A percentile compares a stretch with the other conserved stretches of the same genome.
These are phyloP conservation scores for Recurvirostra avosetta DNA, from an alignment of 2,113 vertebrate species.

Conservation along the genomic window DNA sequence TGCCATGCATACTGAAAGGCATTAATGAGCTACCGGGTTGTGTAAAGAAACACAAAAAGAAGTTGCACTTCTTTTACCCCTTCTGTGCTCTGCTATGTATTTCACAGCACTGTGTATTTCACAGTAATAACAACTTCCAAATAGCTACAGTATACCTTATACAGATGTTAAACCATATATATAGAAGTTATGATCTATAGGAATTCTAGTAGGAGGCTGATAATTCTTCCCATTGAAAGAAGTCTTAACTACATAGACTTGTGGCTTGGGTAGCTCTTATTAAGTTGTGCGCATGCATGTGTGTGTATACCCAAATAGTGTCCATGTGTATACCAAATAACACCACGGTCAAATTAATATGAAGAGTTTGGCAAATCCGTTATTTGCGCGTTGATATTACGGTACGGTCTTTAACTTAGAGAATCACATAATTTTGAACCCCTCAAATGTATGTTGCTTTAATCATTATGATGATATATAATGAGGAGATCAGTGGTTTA, in stretches of 20 bases:
- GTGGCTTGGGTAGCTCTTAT: not conserved
- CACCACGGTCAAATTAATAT: not conserved
- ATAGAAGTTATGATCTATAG: not conserved
- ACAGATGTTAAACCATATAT: not conserved
- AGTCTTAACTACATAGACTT: not conserved
- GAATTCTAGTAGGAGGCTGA: not conserved
- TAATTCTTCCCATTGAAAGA: not conserved
- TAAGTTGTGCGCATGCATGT: not conserved
- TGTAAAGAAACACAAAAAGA: not conserved
- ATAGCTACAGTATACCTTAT: not conserved
- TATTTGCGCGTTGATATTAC: not conserved
- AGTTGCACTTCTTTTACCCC: not conserved
- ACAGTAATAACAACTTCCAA: not conserved
- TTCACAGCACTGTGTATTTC: not conserved
- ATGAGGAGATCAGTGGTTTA: not conserved
- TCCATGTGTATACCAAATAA: not conserved
- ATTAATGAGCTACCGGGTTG: not conserved
- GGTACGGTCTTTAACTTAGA: not conserved
- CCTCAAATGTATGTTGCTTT: not conserved
- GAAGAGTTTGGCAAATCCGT: not conserved
- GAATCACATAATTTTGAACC: not conserved
- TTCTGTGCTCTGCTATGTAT: not conserved
- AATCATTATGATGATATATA: not conserved
- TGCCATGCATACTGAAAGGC: accelerated
- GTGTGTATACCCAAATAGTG: not conserved